These are phyloP conservation scores for Rhamphomyia laevipes DNA, from an alignment of 2,888 invertebrate species.

Conservation along the genomic window DNA sequence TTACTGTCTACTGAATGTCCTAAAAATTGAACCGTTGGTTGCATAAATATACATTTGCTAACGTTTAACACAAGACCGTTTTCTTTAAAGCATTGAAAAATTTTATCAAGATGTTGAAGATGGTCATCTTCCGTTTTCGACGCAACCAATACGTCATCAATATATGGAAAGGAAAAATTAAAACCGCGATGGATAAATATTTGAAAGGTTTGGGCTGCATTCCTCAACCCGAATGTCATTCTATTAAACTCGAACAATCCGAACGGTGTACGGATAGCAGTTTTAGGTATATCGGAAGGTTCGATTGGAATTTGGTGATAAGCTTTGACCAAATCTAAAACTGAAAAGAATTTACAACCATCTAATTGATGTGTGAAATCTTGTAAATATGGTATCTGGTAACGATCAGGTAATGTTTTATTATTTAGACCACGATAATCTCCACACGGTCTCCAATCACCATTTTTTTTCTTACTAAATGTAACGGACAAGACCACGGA, in stretches of 20 bases:
- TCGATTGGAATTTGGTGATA: constrained; percentile 15
- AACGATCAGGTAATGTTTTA: constrained; percentile 5
- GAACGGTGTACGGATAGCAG: too few species aligned
- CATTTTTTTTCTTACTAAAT: too few species aligned
- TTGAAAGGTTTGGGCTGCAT: not conserved
- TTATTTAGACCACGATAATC: constrained; percentile 22
- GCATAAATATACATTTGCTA: too few species aligned
- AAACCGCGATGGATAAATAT: constrained; percentile 6
- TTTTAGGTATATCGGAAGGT: constrained; percentile 10
- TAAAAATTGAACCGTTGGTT: not conserved
- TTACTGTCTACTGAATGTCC: not conserved
- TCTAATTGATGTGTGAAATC: constrained; percentile 10
- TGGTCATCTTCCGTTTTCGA: too few species aligned
- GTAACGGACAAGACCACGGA: too few species aligned
- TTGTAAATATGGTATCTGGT: constrained; percentile 13
- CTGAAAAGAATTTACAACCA: constrained; percentile 13
- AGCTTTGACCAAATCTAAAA: constrained; percentile 9
- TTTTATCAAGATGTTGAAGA: too few species aligned
- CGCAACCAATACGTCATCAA: not conserved
- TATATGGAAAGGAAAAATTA: not conserved
- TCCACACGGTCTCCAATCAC: too few species aligned
- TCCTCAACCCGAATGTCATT: too few species aligned
- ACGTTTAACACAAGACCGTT: too few species aligned
- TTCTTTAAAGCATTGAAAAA: too few species aligned
- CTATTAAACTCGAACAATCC: too few species aligned